Base-by-base conservation (phyloP, 2,113 vertebrate species). In the Meleagris gallopavo region DNA sequence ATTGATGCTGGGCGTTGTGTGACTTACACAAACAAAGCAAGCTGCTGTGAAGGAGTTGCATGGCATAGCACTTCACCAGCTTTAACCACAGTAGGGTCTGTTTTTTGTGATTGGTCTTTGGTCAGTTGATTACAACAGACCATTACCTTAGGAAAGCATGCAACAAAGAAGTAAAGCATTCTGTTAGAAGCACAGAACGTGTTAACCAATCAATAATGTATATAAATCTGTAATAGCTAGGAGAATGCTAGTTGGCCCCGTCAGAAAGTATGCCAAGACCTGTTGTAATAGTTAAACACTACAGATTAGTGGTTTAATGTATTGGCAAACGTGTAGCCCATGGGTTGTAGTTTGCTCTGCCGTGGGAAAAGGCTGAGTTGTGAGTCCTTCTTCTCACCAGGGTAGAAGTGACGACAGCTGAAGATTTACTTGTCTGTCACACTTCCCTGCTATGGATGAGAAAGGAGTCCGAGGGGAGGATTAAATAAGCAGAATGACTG, bases 371-470 rank as follows among this genome's bases (percentile, higher is more conserved):
- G 57, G 43, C 57, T 48, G 45, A 57, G 69, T 66, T 96, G 90
- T 92, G 70, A 72, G 69, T 62, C 78, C 74, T 69, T 64, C 55
- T 78, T 88, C 86, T 88, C 13, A 3, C 76, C 25, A 75, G 29
- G 32, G 32, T 3, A 91, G 72, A 86, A 92, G 83, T 82, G 93
- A 71, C 0, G 45, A 94, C 86, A 92, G 79, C 92, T 88, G 83
- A 83, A 92, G 83, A 93, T 95, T 88, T 94, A 83, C 87, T 83
- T 81, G 65, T 96, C 90, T 92, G 22, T 95, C 86, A 94, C 73
- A 79, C 84, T 95, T 94, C 43, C 52, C 57, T 86, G 32, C 22
- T 88, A 29, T 57, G 65, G 69, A 67, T 65, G 73, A 83, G 69
- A 89, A 92, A 86, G 32, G 25, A 93, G 73, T 93, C 78, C 82